A percentile compares a stretch with the other conserved stretches of the same genome.
phyloP scores from a whole-genome alignment of 1,140 invertebrate genomes.

The Leptinotarsa texana region DNA sequence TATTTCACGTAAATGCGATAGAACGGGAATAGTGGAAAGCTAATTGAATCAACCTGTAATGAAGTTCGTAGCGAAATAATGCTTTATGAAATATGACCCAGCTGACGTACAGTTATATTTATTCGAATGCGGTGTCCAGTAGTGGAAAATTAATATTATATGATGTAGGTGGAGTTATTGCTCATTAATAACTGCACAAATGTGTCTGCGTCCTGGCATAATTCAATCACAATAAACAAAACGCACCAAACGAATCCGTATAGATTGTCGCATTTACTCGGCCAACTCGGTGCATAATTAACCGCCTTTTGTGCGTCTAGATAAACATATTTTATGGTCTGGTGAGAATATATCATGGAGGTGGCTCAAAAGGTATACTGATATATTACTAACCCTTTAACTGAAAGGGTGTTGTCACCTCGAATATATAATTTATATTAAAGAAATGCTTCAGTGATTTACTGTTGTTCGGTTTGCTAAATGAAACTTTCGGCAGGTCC shows the following conservation, averaged over 20 bases:
- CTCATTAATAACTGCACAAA: neutral
- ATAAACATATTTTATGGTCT: conserved; percentile 19
- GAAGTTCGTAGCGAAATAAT: neutral
- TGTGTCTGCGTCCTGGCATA: neutral
- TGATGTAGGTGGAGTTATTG: conserved; percentile 1
- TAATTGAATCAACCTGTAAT: neutral
- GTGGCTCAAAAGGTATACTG: neutral
- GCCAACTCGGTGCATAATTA: conserved; percentile 11
- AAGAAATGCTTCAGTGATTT: no score
- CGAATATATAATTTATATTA: no score
- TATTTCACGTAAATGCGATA: no score
- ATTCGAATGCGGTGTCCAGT: neutral
- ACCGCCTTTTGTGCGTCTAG: conserved; percentile 13
- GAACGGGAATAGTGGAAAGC: no score
- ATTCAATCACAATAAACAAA: conserved; percentile 19
- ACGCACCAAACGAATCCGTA: conserved; percentile 7
- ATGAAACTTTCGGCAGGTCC: no score
- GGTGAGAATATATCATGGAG: neutral
- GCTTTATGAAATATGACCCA: conserved; percentile 1
- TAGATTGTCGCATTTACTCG: conserved; percentile 19
- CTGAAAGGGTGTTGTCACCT: no score
- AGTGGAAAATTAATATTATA: conserved; percentile 5
- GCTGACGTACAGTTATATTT: neutral
- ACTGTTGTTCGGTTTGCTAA: no score
- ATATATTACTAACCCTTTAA: no score